A percentile compares a stretch with the other conserved stretches of the same genome.
Evolutionary conservation across 2,888 invertebrate genomes (phyloP).

Genomic region (Chirona hameri): DNA sequence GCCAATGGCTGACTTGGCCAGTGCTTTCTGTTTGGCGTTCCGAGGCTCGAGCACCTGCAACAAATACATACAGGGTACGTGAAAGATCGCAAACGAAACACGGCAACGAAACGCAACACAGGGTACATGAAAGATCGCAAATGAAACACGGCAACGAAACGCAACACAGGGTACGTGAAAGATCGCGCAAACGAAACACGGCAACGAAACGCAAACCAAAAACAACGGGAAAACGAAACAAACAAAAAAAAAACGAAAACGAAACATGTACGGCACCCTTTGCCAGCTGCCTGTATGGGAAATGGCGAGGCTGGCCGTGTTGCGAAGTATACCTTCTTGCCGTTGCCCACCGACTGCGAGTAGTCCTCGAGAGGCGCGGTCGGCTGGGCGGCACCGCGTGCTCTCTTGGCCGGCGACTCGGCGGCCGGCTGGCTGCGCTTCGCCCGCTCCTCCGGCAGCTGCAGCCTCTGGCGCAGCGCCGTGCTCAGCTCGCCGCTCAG

Average conservation of each 20-base stretch:
- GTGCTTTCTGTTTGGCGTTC: constrained; percentile 68
- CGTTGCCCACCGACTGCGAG: background rate
- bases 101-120: too few relatives aligned
- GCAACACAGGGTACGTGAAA: too few relatives aligned
- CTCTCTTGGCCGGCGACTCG: background rate
- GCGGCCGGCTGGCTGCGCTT: background rate
- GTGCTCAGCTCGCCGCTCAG: constrained; percentile 64
- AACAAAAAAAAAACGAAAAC: background rate
- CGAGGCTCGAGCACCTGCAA: constrained; percentile 47
- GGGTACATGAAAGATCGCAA: too few relatives aligned
- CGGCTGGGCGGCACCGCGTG: background rate
- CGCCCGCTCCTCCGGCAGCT: constrained; percentile 39
- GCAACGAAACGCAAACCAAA: too few relatives aligned
- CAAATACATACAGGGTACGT: background rate
- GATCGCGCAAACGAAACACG: too few relatives aligned
- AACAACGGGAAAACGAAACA: background rate
- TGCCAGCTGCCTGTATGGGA: too few relatives aligned
- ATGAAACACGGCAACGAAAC: too few relatives aligned
- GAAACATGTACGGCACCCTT: background rate
- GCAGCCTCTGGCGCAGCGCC: constrained; percentile 60
- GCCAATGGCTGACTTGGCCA: constrained; percentile 71
- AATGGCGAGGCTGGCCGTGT: too few relatives aligned
- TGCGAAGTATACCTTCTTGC: background rate
- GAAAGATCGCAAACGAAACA: too few relatives aligned
- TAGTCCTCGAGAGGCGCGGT: background rate